Conservation (phyloP, 2,113 vertebrate species). For the Rhineura floridana region DNA sequence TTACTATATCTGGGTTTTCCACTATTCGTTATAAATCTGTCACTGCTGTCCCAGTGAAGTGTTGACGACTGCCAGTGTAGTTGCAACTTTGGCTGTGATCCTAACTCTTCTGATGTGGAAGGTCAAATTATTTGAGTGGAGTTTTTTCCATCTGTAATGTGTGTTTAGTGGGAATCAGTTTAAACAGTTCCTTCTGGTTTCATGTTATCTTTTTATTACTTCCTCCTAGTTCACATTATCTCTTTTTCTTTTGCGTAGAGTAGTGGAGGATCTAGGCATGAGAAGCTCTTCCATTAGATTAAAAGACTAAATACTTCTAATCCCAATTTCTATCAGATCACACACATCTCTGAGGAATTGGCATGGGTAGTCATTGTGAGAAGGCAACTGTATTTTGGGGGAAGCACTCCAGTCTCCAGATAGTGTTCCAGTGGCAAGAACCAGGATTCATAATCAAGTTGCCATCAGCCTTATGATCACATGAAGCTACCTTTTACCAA, state of each 20-base stretch:
- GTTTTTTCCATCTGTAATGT: neutral
- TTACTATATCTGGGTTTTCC: neutral
- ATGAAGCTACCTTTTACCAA: neutral
- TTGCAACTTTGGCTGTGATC: slow-evolving; percentile 13
- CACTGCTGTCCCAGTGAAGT: slow-evolving; percentile 10
- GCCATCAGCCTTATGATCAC: neutral
- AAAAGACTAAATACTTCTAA: neutral
- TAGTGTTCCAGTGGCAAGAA: neutral
- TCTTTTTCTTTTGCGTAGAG: no score
- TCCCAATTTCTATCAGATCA: neutral
- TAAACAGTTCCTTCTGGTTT: neutral
- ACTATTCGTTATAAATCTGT: slow-evolving; percentile 16
- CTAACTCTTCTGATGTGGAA: neutral
- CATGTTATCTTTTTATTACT: neutral
- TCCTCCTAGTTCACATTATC: neutral
- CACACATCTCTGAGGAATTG: neutral
- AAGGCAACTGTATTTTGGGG: no score
- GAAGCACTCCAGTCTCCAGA: neutral
- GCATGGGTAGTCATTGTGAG: neutral
- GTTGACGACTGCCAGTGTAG: neutral
- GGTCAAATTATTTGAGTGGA: slow-evolving; percentile 13
- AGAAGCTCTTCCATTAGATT: neutral
- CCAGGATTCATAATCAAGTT: neutral
- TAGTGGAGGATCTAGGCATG: neutral
- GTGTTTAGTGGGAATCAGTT: neutral